These are phyloP conservation scores for Geopemphigus sp. DNA, from an alignment of 1,140 invertebrate species.

Conservation along the genomic window DNA sequence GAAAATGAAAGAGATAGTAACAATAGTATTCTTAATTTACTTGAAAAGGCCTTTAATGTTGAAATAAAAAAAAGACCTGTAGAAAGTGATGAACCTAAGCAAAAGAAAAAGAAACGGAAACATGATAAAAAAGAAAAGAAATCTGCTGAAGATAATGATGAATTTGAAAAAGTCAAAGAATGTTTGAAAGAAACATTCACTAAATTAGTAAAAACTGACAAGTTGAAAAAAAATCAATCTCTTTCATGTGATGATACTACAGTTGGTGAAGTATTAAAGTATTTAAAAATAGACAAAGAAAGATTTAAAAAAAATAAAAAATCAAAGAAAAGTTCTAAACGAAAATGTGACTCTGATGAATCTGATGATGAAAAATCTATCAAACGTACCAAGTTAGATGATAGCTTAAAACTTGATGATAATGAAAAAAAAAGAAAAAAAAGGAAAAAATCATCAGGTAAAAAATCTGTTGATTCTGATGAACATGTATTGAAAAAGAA, in stretches of 20 bases:
- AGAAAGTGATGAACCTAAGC: conserved; percentile 29
- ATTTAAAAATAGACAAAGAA: conserved; percentile 23
- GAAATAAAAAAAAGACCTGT: conserved; percentile 26
- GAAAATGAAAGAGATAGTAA: conserved; percentile 21
- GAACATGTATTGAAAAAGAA: conserved; percentile 5
- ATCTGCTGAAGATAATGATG: conserved; percentile 10
- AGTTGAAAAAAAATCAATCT: neutral
- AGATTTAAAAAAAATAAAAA: conserved; percentile 21
- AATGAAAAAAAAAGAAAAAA: conserved; percentile 27
- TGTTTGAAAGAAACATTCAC: conserved; percentile 37
- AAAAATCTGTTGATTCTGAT: conserved; percentile 3
- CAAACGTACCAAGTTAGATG: conserved; percentile 4
- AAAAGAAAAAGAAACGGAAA: conserved; percentile 28
- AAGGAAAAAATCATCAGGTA: conserved; percentile 5
- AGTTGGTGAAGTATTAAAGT: conserved; percentile 37
- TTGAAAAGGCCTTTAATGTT: conserved; percentile 33
- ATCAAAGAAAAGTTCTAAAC: conserved; percentile 23
- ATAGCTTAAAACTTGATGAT: neutral
- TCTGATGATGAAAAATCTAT: neutral
- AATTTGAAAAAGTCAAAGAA: conserved; percentile 44
- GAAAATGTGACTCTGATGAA: conserved; percentile 16
- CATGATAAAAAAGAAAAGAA: conserved; percentile 34
- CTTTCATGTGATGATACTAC: neutral
- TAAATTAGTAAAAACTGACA: conserved; percentile 28
- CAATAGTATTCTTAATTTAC: conserved; percentile 11